phyloP scores from a whole-genome alignment of 2,797 vertebrate species.

The Paramormyrops hopkinsi region DNA sequence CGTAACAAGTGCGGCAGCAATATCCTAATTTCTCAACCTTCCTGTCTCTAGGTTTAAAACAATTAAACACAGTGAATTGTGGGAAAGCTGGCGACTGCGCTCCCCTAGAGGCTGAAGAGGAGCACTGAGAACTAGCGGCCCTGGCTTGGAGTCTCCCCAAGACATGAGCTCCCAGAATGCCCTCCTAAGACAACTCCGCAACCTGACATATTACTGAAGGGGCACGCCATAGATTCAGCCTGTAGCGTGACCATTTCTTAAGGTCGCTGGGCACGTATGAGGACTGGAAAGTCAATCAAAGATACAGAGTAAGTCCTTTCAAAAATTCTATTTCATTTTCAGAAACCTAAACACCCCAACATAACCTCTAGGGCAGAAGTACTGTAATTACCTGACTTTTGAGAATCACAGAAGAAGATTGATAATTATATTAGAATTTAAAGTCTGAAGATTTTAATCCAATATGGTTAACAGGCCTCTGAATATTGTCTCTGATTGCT shows the following conservation, averaged over 20 bases:
- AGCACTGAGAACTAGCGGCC: background rate
- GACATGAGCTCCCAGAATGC: background rate
- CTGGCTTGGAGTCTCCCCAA: background rate
- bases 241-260: background rate
- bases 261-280: background rate
- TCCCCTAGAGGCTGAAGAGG: background rate
- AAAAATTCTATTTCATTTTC: background rate
- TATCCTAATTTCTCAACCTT: background rate
- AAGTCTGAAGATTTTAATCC: background rate
- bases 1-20: background rate
- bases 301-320: background rate
- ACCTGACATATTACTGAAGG: background rate
- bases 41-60: background rate
- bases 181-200: background rate
- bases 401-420: background rate
- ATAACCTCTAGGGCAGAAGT: background rate
- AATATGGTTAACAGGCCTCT: background rate
- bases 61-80: background rate
- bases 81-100: background rate
- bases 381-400: background rate
- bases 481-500: background rate
- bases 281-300: background rate
- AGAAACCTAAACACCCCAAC: background rate
- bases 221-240: background rate
- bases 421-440: constrained; percentile 10